phyloP scores from a whole-genome alignment of 2,888 invertebrate species.

The Steinernema carpocapsae region DNA sequence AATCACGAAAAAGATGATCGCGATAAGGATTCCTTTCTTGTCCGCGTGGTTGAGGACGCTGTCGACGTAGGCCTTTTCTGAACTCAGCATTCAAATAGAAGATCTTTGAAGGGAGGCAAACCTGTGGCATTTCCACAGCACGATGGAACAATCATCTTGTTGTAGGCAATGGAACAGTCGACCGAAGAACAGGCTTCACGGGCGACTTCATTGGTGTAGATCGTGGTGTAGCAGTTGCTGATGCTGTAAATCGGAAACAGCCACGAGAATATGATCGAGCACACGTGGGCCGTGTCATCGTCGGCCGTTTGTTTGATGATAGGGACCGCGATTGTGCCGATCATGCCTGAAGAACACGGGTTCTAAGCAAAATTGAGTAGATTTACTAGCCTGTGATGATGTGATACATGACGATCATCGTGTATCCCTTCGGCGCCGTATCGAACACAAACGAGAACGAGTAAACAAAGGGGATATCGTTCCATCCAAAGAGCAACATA shows the following conservation, averaged over 20 bases:
- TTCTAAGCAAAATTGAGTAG: not conserved
- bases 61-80: constrained; percentile 34
- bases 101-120: not conserved
- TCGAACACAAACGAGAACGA: constrained; percentile 60
- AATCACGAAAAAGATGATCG: constrained; percentile 52
- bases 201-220: constrained; percentile 58
- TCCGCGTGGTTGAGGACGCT: constrained; percentile 33
- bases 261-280: constrained; percentile 47
- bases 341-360: constrained; percentile 51
- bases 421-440: constrained; percentile 64
- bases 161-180: constrained; percentile 48
- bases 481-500: constrained; percentile 58
- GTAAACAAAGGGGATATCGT: constrained; percentile 61
- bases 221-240: constrained; percentile 43
- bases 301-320: constrained; percentile 55
- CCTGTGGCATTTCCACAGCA: constrained; percentile 49
- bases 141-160: constrained; percentile 36
- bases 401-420: constrained; percentile 61
- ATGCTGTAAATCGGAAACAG: constrained; percentile 51
- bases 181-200: constrained; percentile 53
- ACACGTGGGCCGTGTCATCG: constrained; percentile 41
- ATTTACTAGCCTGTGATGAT: constrained; percentile 50
- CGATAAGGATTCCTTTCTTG: constrained; percentile 51
- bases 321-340: constrained; percentile 62
- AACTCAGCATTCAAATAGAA: too few relatives aligned